Evolutionary conservation across 2,113 vertebrate species (phyloP).

Genomic region (Antennarius striatus): DNA sequence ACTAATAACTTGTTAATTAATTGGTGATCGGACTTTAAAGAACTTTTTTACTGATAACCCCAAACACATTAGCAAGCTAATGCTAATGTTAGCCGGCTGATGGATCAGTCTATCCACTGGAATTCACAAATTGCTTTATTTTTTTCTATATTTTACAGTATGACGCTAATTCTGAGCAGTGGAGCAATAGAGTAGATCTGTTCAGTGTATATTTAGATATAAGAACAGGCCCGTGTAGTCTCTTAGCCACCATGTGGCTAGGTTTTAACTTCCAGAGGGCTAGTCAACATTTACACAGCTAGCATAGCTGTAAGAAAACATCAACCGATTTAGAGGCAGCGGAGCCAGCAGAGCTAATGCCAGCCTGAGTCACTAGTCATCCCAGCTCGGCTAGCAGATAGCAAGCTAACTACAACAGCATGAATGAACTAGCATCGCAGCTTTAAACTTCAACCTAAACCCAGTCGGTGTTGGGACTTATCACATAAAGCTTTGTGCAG

Average conservation of each 20-base stretch:
- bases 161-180: fast-evolving
- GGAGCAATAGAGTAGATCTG: fast-evolving
- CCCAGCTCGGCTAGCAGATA: slow-evolving; percentile 40
- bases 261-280: slow-evolving; percentile 12
- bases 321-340: slow-evolving; percentile 37
- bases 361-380: slow-evolving; percentile 5
- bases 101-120: slow-evolving; percentile 56
- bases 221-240: fast-evolving
- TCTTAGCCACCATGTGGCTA: slow-evolving; percentile 6
- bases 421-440: not conserved
- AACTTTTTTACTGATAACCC: slow-evolving; percentile 56
- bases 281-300: slow-evolving; percentile 20
- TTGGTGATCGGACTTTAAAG: slow-evolving; percentile 3
- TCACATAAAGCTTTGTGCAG: too few species aligned
- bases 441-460: not conserved
- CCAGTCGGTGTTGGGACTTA: not conserved
- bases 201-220: not conserved
- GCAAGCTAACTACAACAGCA: slow-evolving; percentile 30
- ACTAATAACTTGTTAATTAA: too few species aligned
- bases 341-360: not conserved
- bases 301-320: slow-evolving; percentile 6
- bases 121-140: not conserved
- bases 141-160: too few species aligned
- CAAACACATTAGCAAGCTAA: slow-evolving; percentile 55
- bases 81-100: slow-evolving; percentile 54